Percentiles rank a stretch among this genome's conserved stretches.
phyloP scores from a whole-genome alignment of 2,888 invertebrate species.

The Taenaris catops region DNA sequence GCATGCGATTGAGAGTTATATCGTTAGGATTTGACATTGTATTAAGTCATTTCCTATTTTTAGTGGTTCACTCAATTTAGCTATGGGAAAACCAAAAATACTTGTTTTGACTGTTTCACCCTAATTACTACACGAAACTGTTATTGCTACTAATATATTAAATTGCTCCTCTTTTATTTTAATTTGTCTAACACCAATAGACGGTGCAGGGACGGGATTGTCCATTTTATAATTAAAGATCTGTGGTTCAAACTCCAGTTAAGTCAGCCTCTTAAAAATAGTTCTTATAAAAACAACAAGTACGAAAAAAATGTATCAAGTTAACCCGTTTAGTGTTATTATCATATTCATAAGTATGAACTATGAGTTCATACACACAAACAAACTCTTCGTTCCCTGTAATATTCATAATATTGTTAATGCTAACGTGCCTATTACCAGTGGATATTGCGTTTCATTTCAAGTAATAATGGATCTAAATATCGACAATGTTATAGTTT shows the following conservation, averaged over 20 bases:
- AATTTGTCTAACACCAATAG: too few species aligned
- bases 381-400: conserved; percentile 55
- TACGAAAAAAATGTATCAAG: too few species aligned
- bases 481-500: conserved; percentile 60
- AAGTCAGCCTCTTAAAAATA: too few species aligned
- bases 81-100: conserved; percentile 46
- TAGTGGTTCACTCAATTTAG: conserved; percentile 46
- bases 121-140: conserved; percentile 30
- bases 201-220: too few species aligned
- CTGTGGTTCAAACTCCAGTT: too few species aligned
- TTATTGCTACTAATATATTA: too few species aligned
- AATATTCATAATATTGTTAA: conserved; percentile 52
- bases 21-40: conserved; percentile 63
- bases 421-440: conserved; percentile 67
- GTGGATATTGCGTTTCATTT: conserved; percentile 57
- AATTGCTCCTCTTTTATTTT: too few species aligned
- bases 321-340: too few species aligned
- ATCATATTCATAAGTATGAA: too few species aligned
- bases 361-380: too few species aligned
- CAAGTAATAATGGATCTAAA: conserved; percentile 64
- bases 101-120: conserved; percentile 34
- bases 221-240: too few species aligned
- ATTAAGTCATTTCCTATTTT: conserved; percentile 72
- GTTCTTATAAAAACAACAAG: too few species aligned
- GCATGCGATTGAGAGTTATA: conserved; percentile 70